phyloP scores from a whole-genome alignment of 2,888 invertebrate species.

The Lasioglossum marginatum region DNA sequence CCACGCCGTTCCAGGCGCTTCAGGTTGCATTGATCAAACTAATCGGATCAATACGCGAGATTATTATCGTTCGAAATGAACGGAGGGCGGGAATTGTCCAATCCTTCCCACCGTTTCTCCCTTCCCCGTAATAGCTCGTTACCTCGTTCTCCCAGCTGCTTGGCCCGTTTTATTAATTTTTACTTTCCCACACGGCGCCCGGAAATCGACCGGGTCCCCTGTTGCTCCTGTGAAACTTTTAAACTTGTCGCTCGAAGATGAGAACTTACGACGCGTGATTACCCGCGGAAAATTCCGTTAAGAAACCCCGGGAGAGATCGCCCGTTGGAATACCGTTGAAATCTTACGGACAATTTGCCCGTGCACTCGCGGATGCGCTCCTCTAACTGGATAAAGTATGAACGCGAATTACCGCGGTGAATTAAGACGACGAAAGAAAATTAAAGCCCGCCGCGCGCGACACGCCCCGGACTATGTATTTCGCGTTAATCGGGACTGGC shows the following conservation, averaged over 20 bases:
- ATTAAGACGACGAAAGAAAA: conserved; percentile 60
- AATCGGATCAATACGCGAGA: conserved; percentile 47
- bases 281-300: conserved; percentile 47
- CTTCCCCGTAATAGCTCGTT: neutral
- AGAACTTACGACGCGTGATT: conserved; percentile 27
- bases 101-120: conserved; percentile 10
- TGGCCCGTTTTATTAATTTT: conserved; percentile 50
- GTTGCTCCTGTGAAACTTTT: conserved; percentile 20
- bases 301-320: conserved; percentile 13
- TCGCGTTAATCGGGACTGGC: conserved; percentile 43
- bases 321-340: conserved; percentile 26
- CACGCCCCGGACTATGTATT: conserved; percentile 7
- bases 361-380: conserved; percentile 50
- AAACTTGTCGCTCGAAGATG: conserved; percentile 22
- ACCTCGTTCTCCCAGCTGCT: neutral
- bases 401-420: conserved; percentile 63
- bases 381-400: conserved; percentile 65
- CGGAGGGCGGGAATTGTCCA: conserved; percentile 11
- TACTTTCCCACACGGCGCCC: neutral
- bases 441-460: conserved; percentile 39
- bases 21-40: conserved; percentile 47
- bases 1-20: conserved; percentile 24
- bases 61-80: conserved; percentile 48
- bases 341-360: conserved; percentile 66
- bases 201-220: neutral